These are phyloP conservation scores for Conger conger DNA, from an alignment of 2,113 vertebrate genomes.

Conservation along the genomic window DNA sequence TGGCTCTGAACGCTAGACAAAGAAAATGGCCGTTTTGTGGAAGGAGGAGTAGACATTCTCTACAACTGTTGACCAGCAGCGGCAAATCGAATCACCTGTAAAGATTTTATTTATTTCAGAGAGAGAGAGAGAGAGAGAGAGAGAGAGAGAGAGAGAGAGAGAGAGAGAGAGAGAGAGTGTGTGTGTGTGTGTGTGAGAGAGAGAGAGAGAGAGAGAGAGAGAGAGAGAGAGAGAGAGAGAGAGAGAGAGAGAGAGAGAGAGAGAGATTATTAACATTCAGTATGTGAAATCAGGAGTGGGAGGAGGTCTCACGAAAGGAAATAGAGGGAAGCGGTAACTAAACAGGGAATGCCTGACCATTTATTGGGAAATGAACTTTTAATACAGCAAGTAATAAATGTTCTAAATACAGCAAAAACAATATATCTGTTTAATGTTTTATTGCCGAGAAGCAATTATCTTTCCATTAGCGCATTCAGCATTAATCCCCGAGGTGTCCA, in stretches of 20 bases:
- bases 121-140: slow-evolving; percentile 13
- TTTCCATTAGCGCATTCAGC: neutral
- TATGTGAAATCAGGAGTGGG: neutral
- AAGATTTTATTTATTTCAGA: slow-evolving; percentile 34
- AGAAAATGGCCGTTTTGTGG: neutral
- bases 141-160: slow-evolving; percentile 11
- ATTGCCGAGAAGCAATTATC: neutral
- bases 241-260: neutral
- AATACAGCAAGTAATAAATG: neutral
- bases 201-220: slow-evolving; percentile 8
- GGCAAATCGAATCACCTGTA: slow-evolving; percentile 18
- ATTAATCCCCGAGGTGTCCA: neutral
- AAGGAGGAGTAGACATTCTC: neutral
- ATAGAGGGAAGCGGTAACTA: too few relatives aligned
- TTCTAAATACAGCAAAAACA: neutral
- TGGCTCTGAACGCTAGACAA: neutral
- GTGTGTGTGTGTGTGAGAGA: too few relatives aligned
- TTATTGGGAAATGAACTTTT: neutral
- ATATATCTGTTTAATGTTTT: slow-evolving; percentile 2
- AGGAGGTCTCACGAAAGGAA: neutral
- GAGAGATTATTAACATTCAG: slow-evolving; percentile 11
- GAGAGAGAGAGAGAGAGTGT: too few relatives aligned
- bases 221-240: slow-evolving; percentile 18
- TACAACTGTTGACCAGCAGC: slow-evolving; percentile 12
- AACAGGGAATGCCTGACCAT: neutral